Base-by-base conservation (phyloP, 2,113 vertebrate genomes). In the Sander vitreus region DNA sequence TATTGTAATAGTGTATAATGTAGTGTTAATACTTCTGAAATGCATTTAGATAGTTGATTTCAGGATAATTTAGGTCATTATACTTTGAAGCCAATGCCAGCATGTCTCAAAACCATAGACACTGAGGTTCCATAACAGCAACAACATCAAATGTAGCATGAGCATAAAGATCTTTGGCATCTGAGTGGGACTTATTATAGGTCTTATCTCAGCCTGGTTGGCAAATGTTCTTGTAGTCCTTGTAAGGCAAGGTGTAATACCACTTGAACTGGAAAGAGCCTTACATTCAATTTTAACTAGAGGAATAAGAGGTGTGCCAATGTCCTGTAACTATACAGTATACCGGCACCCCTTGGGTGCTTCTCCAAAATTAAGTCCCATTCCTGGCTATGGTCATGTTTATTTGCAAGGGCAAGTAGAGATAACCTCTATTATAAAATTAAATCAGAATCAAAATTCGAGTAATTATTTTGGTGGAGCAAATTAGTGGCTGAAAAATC, bases 131-230 rank as follows among this genome's bases (percentile, higher is more conserved):
- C 76, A 81, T 76, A 84, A 85, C 78, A 89, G 77, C 87, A 88
- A 81, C 86, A 86, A 84, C 75, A 68, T 73, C 54, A 80, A 87
- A 80, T 85, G 76, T 11, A 70, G 50, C 59, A 73, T 21, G 3
- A 63, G 81, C 72, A 85, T 82, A 88, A 88, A 90, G 81, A 83
- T 72, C 79, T 86, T 85, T 82, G 88, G 88, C 76, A 90, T 91
- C 15, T 18, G 70, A 91, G 85, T 85, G 57, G 51, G 67, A 86
- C 90, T 93, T 93, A 90, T 78, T 92, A 90, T 92, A 93, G 93
- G 67, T 81, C 87, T 85, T 86, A 84, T 92, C 85, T 92, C 83
- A 86, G 73, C 48, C n/a, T 76, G 60, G 70, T 84, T 91, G 88
- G 76, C 88, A 85, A 86, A 88, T 87, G 74, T 76, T 81, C 36